Evolutionary conservation across 2,888 invertebrate species (phyloP).

Genomic region (Eilema depressum): DNA sequence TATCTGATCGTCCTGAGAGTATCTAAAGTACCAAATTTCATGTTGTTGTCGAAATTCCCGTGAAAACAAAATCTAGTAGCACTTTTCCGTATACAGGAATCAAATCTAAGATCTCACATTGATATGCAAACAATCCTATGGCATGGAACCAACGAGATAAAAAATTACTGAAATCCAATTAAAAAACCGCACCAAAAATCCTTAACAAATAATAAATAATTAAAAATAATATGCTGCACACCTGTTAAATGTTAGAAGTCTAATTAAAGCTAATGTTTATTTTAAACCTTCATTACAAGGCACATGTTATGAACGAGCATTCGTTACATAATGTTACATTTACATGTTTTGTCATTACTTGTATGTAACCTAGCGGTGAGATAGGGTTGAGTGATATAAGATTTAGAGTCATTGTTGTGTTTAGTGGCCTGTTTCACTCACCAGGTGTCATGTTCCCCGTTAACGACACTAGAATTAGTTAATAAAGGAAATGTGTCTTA

Average conservation of each 20-base stretch:
- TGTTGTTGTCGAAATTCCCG: too few species aligned
- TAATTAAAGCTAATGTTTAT: slow-evolving; percentile 50
- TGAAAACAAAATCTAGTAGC: too few species aligned
- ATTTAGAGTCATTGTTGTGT: not conserved
- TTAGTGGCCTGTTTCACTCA: not conserved
- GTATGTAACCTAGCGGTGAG: not conserved
- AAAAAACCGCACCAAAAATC: not conserved
- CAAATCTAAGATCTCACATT: too few species aligned
- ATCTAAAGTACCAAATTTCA: too few species aligned
- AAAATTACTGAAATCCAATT: not conserved
- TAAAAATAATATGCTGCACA: slow-evolving; percentile 24
- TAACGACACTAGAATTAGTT: not conserved
- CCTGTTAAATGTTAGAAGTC: slow-evolving; percentile 44
- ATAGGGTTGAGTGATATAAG: not conserved
- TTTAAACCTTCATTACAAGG: slow-evolving; percentile 40
- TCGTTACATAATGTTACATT: slow-evolving; percentile 33
- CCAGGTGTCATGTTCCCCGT: not conserved
- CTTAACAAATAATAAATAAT: slow-evolving; percentile 9
- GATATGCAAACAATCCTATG: too few species aligned
- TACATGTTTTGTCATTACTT: slow-evolving; percentile 25
- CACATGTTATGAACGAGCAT: slow-evolving; percentile 24
- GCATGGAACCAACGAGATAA: too few species aligned
- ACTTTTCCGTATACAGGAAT: too few species aligned
- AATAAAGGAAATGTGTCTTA: not conserved
- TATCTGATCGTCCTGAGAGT: too few species aligned